phyloP scores from a whole-genome alignment of 2,797 vertebrate species.

The Centroberyx gerrardi region DNA sequence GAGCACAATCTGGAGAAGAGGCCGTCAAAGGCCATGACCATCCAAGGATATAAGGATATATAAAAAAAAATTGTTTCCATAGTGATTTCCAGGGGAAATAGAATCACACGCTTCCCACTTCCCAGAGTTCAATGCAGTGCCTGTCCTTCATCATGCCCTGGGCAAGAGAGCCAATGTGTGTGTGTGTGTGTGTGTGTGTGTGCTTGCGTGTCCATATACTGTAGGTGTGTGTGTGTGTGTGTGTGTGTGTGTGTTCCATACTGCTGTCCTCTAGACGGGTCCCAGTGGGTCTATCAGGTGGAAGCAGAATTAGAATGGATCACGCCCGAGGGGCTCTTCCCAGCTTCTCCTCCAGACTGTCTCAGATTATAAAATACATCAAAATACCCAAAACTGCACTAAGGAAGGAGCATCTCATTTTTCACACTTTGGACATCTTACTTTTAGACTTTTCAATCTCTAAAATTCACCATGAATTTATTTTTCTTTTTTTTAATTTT shows the following conservation, averaged over 20 bases:
- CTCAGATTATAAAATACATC: constrained; percentile 13
- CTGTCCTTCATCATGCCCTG: constrained; percentile 32
- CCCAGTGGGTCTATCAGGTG: constrained; percentile 20
- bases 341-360: constrained; percentile 9
- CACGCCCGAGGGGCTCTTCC: constrained; percentile 16
- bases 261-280: constrained; percentile 34
- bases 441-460: background rate
- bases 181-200: constrained; percentile 13
- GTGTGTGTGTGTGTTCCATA: constrained; percentile 20
- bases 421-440: background rate
- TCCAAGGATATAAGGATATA: constrained; percentile 20
- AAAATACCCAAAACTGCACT: constrained; percentile 1
- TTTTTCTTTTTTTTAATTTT: background rate
- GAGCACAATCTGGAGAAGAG: constrained; percentile 24
- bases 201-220: constrained; percentile 32
- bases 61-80: constrained; percentile 44
- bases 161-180: constrained; percentile 28
- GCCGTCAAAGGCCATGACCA: constrained; percentile 27
- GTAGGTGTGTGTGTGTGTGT: background rate
- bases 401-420: background rate
- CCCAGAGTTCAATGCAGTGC: constrained; percentile 6
- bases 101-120: constrained; percentile 13
- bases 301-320: constrained; percentile 41
- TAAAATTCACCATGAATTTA: background rate
- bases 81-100: constrained; percentile 48